These are phyloP conservation scores for Agapornis roseicollis DNA, from an alignment of 2,113 vertebrate genomes.

Conservation along the genomic window DNA sequence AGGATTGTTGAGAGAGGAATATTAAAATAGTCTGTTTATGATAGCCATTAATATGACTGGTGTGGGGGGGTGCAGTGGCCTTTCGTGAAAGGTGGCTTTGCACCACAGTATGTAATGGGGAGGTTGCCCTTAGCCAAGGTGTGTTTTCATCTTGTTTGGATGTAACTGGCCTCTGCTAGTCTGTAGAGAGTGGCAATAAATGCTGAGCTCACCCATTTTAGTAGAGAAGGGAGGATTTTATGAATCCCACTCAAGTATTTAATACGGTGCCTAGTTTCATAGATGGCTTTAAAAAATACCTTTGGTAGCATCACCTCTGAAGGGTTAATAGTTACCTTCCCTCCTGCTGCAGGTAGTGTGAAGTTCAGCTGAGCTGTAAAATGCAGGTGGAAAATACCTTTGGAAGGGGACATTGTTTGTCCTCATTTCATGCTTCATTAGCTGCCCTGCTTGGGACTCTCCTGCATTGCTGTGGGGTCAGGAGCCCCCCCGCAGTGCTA, in stretches of 20 bases:
- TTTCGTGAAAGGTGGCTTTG: not conserved
- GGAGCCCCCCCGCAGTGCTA: not conserved
- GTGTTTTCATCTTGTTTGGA: not conserved
- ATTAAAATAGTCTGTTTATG: slow-evolving; percentile 37
- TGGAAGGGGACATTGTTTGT: slow-evolving; percentile 20
- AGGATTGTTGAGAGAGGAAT: slow-evolving; percentile 3
- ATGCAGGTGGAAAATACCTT: slow-evolving; percentile 44
- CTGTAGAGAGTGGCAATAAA: not conserved
- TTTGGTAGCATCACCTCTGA: not conserved
- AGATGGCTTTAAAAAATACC: not conserved
- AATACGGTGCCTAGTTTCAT: not conserved
- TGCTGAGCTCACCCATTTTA: not conserved
- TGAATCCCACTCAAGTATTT: not conserved
- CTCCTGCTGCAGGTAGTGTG: not conserved
- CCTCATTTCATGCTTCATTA: slow-evolving; percentile 54
- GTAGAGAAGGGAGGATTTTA: not conserved
- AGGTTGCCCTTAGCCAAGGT: not conserved
- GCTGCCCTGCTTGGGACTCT: not conserved
- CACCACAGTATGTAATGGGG: not conserved
- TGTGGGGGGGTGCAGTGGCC: not conserved
- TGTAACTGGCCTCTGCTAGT: not conserved
- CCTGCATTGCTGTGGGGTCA: not conserved
- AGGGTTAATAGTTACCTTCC: slow-evolving; percentile 14
- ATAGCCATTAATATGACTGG: not conserved
- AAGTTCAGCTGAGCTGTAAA: slow-evolving; percentile 8